phyloP scores from a whole-genome alignment of 2,888 invertebrate species.

The Drosophila siamana region DNA sequence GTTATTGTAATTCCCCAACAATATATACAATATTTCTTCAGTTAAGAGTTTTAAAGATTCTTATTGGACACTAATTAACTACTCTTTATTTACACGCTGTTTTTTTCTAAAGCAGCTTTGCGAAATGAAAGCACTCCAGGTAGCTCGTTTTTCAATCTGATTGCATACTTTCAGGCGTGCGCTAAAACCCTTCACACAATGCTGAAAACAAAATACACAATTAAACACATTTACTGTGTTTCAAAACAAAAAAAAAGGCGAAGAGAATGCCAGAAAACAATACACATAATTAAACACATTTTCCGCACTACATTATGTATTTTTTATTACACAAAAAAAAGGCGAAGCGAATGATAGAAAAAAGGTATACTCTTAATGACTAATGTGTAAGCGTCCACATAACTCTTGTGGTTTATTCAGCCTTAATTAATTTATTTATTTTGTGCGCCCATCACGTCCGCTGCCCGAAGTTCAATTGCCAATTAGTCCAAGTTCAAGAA shows the following conservation, averaged over 20 bases:
- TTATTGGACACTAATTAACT: too few species aligned
- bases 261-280: not conserved
- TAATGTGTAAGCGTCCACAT: constrained; percentile 22
- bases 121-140: not conserved
- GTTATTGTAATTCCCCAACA: too few species aligned
- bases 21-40: too few species aligned
- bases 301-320: constrained; percentile 24
- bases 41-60: too few species aligned
- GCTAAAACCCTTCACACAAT: too few species aligned
- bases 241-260: constrained; percentile 22
- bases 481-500: constrained; percentile 82
- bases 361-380: not conserved
- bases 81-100: not conserved
- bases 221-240: constrained; percentile 16
- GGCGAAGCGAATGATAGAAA: not conserved
- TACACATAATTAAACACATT: not conserved
- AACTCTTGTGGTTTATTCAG: constrained; percentile 40
- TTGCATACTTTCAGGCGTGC: not conserved
- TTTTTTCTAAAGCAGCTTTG: not conserved
- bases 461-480: constrained; percentile 36
- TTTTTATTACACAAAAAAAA: constrained; percentile 40
- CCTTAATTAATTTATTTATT: constrained; percentile 55
- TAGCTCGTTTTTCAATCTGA: not conserved
- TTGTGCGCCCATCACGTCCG: constrained; percentile 27
- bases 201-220: not conserved